Base-by-base conservation (phyloP, 92 coral and sea anemone genomes). In the Siderastrea siderea region DNA sequence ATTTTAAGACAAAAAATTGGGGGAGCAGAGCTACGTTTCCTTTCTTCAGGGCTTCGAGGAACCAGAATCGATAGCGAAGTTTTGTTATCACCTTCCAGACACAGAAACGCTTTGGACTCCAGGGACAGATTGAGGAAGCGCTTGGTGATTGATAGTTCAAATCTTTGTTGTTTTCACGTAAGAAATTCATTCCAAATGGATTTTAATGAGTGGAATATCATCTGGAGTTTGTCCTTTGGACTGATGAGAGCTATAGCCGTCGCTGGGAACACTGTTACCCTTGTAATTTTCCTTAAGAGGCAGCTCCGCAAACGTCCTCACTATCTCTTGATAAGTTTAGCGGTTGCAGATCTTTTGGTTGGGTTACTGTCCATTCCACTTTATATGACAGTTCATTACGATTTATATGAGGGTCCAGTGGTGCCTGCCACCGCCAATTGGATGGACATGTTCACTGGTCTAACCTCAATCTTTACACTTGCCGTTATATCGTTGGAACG, bases 261-360 rank as follows among this genome's bases (percentile, higher is more conserved):
- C 64, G 66, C 77, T 26, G 90, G 91, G 63, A 91, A 91, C 53
- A 17, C 74, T 46, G 77, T 91, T 52, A 63, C 88, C 50, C 59
- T 91, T 38, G 51, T 66, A 12, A 81, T 83, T 47, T 84, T 91
- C 64, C 54, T 72, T 47, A 86, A 55, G 49, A 73, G 88, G 16
- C 81, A 77, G 82, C 57, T 91, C 45, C 84, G 84, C 12, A 86
- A 87, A 53, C 85, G 89, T 47, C 88, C 91, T 45, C 94, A 91
- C 57, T 87, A 75, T 57, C 64, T 91, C n/a, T 60, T 91, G 15
- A 75, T 91, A 6, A 91, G 91, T 53, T 84, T 87, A 82, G 86
- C 91, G 43, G 60, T 89, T n/a, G 91, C 94, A 64, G 94, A 91
- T 71, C 71, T 91, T 1, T 17, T 70, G 63, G 89, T 91, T 45